Base-by-base conservation (phyloP, 2,888 invertebrate genomes). In the Cheilosia impressa region DNA sequence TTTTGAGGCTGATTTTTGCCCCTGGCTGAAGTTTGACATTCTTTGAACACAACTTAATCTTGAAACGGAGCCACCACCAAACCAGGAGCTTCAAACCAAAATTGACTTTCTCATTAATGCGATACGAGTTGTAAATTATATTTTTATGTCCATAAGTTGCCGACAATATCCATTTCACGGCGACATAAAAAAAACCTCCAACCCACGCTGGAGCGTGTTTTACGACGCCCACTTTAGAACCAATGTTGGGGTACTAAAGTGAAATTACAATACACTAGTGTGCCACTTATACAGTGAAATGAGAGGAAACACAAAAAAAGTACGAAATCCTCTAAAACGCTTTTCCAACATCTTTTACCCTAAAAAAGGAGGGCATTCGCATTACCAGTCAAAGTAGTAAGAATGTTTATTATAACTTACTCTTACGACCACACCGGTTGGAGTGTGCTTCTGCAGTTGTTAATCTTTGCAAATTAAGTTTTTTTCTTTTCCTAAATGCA, bases 131-230 rank as follows among this genome's bases (percentile, higher is more conserved):
- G 55, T 73, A 63, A 63, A 53, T 55, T 55, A 63, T 22, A 53
- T 34, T 63, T 63, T 53, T 34, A 73, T 55, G 34, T 53, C 43
- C 53, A 19, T 52, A 52, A 69, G 53, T 62, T 72, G 24, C 22
- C 72, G 17, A 31, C 72, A 72, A 72, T 72, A 72, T 53, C 62
- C 62, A 53, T 72, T 72, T 43, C 72, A 72, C 15, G 53, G 52
- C 38, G 19, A 53, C 72, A 43, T 72, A 72, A 72, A 72, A 50
- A 7, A 31, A 45, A 31, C 17, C n/a, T 34, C 22, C 24, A 53
- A 45, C 34, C 45, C 57, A 68, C 41, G 13, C 5, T 43, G 22
- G 31, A 22, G 24, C 47, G 22, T 58, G 47, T 47, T 68, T 55
- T 34, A 17, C 34, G 2, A 19, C 69, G 57, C 24, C 62, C 27